Percentiles rank a stretch among this genome's conserved stretches.
Conservation (phyloP, 2,888 invertebrate species). For the Sesia bembeciformis region DNA sequence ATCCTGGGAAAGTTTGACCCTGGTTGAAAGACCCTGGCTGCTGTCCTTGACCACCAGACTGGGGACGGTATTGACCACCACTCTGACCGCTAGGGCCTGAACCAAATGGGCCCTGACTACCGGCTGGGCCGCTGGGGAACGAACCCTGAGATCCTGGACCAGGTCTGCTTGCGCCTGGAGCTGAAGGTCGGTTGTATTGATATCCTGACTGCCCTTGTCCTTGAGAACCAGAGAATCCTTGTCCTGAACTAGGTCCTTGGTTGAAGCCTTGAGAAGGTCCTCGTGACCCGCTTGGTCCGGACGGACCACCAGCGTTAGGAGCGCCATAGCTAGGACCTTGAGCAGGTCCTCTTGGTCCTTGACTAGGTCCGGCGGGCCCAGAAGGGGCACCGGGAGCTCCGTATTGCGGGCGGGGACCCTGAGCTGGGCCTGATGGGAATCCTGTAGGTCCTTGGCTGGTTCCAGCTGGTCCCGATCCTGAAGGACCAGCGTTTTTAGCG, state of each 20-base stretch:
- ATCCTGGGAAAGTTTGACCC: constrained; percentile 35
- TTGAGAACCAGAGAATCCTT: constrained; percentile 5
- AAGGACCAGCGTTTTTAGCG: background rate
- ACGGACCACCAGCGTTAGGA: background rate
- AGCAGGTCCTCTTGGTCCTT: background rate
- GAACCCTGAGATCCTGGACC: constrained; percentile 9
- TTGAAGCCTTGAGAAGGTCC: background rate
- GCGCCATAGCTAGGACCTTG: constrained; percentile 6
- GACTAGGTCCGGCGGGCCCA: constrained; percentile 6
- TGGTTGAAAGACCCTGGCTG: constrained; percentile 1
- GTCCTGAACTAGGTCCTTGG: constrained; percentile 6
- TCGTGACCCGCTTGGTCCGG: background rate
- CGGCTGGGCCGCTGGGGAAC: constrained; percentile 14
- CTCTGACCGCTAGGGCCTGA: constrained; percentile 1
- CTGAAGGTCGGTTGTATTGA: constrained; percentile 5
- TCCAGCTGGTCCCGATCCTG: background rate
- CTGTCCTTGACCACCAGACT: constrained; percentile 9
- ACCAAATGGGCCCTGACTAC: constrained; percentile 6
- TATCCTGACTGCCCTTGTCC: constrained; percentile 1
- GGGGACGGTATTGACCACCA: background rate
- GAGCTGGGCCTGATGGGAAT: background rate
- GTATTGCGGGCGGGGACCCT: constrained; percentile 3
- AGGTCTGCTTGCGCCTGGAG: constrained; percentile 4
- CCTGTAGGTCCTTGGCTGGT: background rate
- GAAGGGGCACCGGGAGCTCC: constrained; percentile 4